Percentiles rank a stretch among this genome's conserved stretches.
These are phyloP conservation scores for Cataglyphis cursor DNA, from an alignment of 2,888 invertebrate species.

Conservation along the genomic window DNA sequence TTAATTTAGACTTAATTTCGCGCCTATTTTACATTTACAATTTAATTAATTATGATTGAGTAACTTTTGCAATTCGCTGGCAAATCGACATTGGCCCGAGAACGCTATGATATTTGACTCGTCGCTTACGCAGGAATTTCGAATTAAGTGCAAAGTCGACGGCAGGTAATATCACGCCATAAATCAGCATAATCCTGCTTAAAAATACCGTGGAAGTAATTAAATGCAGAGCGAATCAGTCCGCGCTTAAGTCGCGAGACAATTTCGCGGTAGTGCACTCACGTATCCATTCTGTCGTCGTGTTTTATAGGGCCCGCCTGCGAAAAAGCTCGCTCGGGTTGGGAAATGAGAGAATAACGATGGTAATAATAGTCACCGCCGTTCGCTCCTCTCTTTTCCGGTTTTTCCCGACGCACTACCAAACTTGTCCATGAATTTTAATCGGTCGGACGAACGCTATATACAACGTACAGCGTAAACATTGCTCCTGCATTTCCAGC, in stretches of 20 bases:
- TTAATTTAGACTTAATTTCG: background rate
- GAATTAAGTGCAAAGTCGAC: constrained; percentile 37
- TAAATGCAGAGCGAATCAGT: constrained; percentile 51
- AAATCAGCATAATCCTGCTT: constrained; percentile 49
- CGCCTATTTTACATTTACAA: background rate
- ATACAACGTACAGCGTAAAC: constrained; percentile 49
- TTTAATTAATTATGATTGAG: background rate
- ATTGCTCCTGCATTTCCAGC: constrained; percentile 46
- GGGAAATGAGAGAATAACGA: constrained; percentile 33
- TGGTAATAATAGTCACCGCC: constrained; percentile 32
- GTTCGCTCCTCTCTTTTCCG: background rate
- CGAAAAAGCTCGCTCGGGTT: background rate
- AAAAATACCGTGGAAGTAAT: constrained; percentile 46
- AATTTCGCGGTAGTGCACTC: constrained; percentile 45
- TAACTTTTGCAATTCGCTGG: background rate
- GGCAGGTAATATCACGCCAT: background rate
- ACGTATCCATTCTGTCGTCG: background rate
- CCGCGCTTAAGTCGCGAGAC: constrained; percentile 48
- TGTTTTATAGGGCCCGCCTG: background rate
- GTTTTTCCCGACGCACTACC: constrained; percentile 29
- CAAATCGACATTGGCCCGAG: background rate
- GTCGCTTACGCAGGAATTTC: background rate
- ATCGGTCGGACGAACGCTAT: constrained; percentile 52
- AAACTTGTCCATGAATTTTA: constrained; percentile 66
- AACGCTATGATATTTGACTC: constrained; percentile 4